Evolutionary conservation across 2,797 vertebrate species (phyloP), one percentile per base, ranked within the genome.

Genomic region (Chelon labrosus): DNA sequence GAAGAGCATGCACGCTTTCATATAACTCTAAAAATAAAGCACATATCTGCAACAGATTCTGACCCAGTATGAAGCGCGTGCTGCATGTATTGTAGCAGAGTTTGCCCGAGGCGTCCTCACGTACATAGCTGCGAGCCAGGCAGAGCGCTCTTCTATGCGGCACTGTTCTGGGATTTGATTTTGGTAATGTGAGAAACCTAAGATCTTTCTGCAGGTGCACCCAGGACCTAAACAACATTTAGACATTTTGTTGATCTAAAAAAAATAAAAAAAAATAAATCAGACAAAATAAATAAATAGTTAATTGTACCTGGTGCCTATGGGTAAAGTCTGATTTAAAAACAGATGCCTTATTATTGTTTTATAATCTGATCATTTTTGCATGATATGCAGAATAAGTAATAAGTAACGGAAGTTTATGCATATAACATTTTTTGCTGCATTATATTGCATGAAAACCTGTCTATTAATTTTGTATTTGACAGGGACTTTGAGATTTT

Each of bases 161-260:
- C 49, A 22, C 42, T 77, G 59, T 69, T 83, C 71, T 42, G 67
- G 70, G 68, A 82, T 79, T 89, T 87, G 65, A 41, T 72, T 50
- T 66, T 60, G 13, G 53, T 59, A 31, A 65, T 51, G 59, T 83
- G 56, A 70, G 35, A 82, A 85, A 76, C 3, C 27, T 31, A 22
- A 57, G 20, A 85, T 63, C 11, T 73, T 54, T 55, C 55, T 59
- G 8, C 22, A 58, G 31, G 41, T 49, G 56, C 38, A 78, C 41
- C 7, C 19, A 67, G 38, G 58, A 63, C 35, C 37, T 39, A 11
- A 66, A 50, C 25, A 65, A 67, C 37, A 47, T 66, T 52, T 38
- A 47, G 53, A 46, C 27, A 47, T 57, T 67, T 61, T 71, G 57
- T 53, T 49, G 46, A 76, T 70, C 41, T 70, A 57, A 22, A 37